A percentile compares a stretch with the other conserved stretches of the same genome.
phyloP scores from a whole-genome alignment of 2,888 invertebrate genomes.

The Lysandra bellargus region DNA sequence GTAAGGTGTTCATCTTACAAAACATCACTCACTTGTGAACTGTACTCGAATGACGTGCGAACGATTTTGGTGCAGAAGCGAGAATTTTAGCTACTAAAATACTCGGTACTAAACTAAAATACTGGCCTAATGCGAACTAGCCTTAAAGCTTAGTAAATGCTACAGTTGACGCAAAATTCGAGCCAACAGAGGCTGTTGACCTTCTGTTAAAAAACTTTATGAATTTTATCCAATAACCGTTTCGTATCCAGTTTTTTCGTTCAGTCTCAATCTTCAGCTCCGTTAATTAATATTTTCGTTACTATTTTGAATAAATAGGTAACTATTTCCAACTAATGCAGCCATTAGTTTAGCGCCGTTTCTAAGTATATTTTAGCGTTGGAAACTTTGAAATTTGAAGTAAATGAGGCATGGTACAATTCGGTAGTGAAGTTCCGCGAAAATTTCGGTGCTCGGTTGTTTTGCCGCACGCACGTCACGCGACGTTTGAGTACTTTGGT shows the following conservation, averaged over 20 bases:
- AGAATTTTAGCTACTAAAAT: no score
- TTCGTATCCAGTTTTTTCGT: background rate
- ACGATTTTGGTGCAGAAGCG: no score
- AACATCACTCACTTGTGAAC: no score
- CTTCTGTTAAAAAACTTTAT: background rate
- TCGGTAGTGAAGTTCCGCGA: background rate
- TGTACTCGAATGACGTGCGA: no score
- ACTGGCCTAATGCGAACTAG: no score
- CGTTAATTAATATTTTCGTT: no score
- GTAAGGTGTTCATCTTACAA: no score
- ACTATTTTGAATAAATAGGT: background rate
- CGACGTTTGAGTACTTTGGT: background rate
- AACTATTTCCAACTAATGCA: background rate
- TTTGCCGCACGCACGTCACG: constrained; percentile 26
- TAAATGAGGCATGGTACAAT: background rate
- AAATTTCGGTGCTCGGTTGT: constrained; percentile 21
- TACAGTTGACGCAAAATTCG: background rate
- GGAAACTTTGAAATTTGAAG: constrained; percentile 7
- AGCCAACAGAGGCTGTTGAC: background rate
- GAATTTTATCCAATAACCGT: no score
- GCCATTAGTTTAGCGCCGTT: background rate
- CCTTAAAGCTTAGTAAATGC: no score
- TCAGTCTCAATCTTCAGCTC: background rate
- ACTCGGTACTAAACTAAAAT: no score
- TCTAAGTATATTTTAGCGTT: constrained; percentile 2